Conservation (phyloP, 35 echinoderm and acorn worm species). For the Lytechinus pictus region DNA sequence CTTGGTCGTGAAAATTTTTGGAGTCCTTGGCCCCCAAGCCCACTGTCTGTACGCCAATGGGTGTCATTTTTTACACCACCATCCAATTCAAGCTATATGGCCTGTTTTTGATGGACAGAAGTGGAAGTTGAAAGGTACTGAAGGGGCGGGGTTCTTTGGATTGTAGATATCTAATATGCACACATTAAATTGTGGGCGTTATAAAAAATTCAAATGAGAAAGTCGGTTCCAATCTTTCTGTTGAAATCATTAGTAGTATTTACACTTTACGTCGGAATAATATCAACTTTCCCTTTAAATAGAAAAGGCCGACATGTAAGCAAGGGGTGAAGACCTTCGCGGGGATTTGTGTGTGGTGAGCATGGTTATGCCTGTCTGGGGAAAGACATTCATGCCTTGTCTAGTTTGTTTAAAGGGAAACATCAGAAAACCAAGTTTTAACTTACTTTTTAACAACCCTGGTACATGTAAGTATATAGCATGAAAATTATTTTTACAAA, state of each 20-base stretch:
- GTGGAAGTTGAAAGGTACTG: neutral
- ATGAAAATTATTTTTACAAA: neutral
- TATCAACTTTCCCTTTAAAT: neutral
- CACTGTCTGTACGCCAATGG: no score
- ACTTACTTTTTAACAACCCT: neutral
- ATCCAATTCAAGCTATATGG: no score
- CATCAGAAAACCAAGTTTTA: neutral
- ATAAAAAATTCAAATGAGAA: no score
- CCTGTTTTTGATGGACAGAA: no score
- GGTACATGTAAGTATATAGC: neutral
- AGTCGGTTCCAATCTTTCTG: no score
- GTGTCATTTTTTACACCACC: no score
- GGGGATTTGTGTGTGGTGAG: neutral
- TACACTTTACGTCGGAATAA: neutral
- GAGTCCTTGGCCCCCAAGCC: no score
- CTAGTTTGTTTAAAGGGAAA: neutral
- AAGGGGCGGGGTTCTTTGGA: neutral
- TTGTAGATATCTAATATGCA: neutral
- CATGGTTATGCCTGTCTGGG: neutral
- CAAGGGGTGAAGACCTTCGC: neutral
- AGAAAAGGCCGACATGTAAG: neutral
- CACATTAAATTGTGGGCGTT: neutral
- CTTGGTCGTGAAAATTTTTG: no score
- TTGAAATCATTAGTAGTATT: neutral
- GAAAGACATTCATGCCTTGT: neutral